Conservation (phyloP, 2,113 vertebrate genomes). For the Sylvia atricapilla region DNA sequence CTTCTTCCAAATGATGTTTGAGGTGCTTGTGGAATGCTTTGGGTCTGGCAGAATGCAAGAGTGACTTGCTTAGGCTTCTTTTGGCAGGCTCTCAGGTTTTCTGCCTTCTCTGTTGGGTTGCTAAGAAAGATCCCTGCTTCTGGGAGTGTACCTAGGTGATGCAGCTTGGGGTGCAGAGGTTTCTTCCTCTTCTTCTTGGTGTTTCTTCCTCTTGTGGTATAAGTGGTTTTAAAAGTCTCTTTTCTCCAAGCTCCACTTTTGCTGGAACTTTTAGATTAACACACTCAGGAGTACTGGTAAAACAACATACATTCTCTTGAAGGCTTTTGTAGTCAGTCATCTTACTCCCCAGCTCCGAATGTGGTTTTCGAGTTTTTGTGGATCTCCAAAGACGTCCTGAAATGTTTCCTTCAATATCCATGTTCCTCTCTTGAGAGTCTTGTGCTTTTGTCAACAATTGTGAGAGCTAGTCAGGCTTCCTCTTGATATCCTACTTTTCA, state of each 20-base stretch:
- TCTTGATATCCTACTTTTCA: not conserved
- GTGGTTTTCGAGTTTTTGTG: not conserved
- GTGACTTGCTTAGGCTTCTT: not conserved
- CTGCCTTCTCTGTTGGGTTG: fast-evolving
- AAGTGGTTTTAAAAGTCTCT: not conserved
- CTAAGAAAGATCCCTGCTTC: not conserved
- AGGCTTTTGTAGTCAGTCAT: not conserved
- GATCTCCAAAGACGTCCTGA: not conserved
- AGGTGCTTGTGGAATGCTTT: not conserved
- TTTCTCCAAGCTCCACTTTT: not conserved
- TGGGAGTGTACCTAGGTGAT: not conserved
- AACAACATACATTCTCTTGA: not conserved
- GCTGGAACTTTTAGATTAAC: not conserved
- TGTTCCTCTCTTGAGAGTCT: not conserved
- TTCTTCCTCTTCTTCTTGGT: not conserved
- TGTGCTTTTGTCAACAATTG: not conserved
- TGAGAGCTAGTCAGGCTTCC: not conserved
- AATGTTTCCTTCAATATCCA: not conserved
- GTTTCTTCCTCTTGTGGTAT: not conserved
- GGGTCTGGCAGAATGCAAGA: not conserved
- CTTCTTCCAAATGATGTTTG: not conserved
- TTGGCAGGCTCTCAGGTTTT: fast-evolving
- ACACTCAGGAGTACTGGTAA: not conserved
- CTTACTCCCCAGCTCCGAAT: not conserved
- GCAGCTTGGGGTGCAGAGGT: not conserved